These are phyloP conservation scores for Bubo bubo DNA, from an alignment of 2,113 vertebrate species.

Conservation along the genomic window DNA sequence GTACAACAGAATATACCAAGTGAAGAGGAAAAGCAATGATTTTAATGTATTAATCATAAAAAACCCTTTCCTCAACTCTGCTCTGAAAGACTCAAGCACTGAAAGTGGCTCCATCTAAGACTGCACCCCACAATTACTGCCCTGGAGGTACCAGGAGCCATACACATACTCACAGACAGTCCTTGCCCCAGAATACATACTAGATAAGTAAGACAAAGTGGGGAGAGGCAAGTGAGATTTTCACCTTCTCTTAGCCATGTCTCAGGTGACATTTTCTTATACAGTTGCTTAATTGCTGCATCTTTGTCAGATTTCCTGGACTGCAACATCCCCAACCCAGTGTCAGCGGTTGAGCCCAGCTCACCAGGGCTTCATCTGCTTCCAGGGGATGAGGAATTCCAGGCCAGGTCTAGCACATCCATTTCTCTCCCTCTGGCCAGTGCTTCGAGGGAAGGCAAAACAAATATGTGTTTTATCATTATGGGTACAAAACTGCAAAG, in stretches of 20 bases:
- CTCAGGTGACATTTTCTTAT: not conserved
- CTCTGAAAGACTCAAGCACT: not conserved
- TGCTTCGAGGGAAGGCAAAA: not conserved
- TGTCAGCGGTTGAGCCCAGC: not conserved
- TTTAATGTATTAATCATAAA: not conserved
- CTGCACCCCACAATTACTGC: not conserved
- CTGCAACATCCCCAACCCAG: not conserved
- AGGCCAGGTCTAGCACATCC: not conserved
- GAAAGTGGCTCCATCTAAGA: not conserved
- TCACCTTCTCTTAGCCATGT: not conserved
- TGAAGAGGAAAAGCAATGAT: not conserved
- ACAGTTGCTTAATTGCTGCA: not conserved
- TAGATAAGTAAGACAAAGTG: not conserved
- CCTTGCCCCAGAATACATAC: not conserved
- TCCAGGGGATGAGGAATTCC: not conserved
- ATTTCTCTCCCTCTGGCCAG: not conserved
- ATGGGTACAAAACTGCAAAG: not conserved
- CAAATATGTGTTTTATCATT: not conserved
- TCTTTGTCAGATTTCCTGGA: not conserved
- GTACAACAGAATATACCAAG: not conserved
- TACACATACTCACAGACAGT: not conserved
- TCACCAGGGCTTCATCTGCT: not conserved
- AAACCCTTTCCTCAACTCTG: not conserved
- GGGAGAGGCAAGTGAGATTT: not conserved
- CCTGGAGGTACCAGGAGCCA: not conserved